These are phyloP conservation scores for Eulemur mongoz DNA, from an alignment of 2,797 vertebrate species.

Conservation along the genomic window DNA sequence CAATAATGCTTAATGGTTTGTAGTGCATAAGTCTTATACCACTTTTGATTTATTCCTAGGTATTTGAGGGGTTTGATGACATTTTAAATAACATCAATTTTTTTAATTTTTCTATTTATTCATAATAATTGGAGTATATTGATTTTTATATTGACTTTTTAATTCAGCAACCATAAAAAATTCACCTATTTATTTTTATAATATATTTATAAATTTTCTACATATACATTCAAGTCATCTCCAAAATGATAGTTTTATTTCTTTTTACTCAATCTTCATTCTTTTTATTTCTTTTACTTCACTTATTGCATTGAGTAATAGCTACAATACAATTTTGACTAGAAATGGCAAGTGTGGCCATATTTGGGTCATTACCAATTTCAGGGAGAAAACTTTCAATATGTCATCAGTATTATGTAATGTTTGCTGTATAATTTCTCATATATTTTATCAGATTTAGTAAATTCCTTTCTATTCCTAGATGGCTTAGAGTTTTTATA, in stretches of 20 bases:
- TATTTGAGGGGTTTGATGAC: not conserved
- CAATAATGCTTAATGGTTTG: not conserved
- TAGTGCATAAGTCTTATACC: not conserved
- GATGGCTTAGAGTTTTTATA: not conserved
- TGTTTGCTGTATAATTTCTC: not conserved
- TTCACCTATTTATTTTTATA: slow-evolving; percentile 5
- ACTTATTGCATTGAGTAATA: not conserved
- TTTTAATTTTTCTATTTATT: not conserved
- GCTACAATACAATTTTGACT: not conserved
- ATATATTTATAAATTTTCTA: not conserved
- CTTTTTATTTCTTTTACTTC: slow-evolving; percentile 17
- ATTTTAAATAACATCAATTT: not conserved
- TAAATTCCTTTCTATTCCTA: not conserved
- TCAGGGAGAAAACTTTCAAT: not conserved
- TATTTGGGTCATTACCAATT: not conserved
- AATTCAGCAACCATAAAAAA: not conserved
- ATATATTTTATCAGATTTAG: not conserved
- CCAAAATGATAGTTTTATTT: not conserved
- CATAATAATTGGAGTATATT: not conserved
- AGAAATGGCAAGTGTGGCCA: not conserved
- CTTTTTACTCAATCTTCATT: not conserved
- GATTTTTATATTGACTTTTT: slow-evolving; percentile 4
- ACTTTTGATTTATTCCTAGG: not conserved
- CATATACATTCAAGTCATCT: not conserved
- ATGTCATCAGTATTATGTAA: not conserved